A percentile compares a stretch with the other conserved stretches of the same genome.
phyloP scores from a whole-genome alignment of 1,140 invertebrate species.

The Adoxophyes honmai region DNA sequence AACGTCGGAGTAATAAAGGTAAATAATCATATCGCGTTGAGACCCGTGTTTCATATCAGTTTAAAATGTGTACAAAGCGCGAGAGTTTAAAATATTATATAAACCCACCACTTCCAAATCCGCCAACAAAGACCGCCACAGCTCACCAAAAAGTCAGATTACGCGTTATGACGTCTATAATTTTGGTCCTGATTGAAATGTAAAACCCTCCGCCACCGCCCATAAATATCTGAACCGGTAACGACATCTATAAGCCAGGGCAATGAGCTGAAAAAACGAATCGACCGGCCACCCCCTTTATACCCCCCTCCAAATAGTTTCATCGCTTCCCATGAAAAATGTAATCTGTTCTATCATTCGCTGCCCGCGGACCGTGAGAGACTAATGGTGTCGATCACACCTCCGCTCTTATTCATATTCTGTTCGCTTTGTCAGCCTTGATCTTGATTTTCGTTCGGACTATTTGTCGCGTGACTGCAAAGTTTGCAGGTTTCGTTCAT shows the following conservation, averaged over 20 bases:
- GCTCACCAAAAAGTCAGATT: conserved; percentile 10
- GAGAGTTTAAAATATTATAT: too few relatives aligned
- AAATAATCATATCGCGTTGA: too few relatives aligned
- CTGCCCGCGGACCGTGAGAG: conserved; percentile 36
- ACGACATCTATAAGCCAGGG: conserved; percentile 60
- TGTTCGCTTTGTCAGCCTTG: conserved; percentile 50
- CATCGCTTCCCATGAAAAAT: conserved; percentile 57
- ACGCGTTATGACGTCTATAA: conserved; percentile 35
- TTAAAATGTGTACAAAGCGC: too few relatives aligned
- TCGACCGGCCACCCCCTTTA: conserved; percentile 35
- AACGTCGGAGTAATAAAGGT: too few relatives aligned
- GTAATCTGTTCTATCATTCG: conserved; percentile 52
- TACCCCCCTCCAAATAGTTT: conserved; percentile 44
- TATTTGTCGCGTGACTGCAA: too few relatives aligned
- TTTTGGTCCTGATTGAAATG: conserved; percentile 59
- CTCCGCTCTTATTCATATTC: conserved; percentile 52
- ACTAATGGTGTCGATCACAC: conserved; percentile 45
- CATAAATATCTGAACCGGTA: conserved; percentile 65
- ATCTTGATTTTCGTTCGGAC: conserved; percentile 45
- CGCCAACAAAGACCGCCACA: neutral
- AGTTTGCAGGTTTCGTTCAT: too few relatives aligned
- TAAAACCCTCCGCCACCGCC: conserved; percentile 48
- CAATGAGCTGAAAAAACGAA: conserved; percentile 67
- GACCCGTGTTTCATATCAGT: too few relatives aligned
- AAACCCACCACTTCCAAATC: neutral